Conservation (phyloP, 30 jellyfish, hydroid and myxozoan genomes). For the Cassiopea andromeda region DNA sequence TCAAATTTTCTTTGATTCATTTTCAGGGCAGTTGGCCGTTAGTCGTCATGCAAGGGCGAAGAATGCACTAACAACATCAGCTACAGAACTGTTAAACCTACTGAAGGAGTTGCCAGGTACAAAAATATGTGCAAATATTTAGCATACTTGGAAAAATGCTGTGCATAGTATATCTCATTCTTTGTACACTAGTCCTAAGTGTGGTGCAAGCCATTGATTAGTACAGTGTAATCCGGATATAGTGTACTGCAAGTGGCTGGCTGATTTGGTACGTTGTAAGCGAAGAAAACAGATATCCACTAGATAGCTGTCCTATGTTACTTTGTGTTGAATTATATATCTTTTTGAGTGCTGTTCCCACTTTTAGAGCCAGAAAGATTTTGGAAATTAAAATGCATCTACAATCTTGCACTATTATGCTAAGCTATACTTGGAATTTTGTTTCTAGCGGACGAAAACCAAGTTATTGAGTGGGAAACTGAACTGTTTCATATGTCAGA, state of each 20-base stretch:
- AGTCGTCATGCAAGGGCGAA: slow-evolving; percentile 25
- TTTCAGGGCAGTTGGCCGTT: slow-evolving; percentile 34
- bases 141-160: background rate
- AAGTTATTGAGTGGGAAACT: no score
- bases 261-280: background rate
- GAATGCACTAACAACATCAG: slow-evolving; percentile 29
- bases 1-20: background rate
- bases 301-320: background rate
- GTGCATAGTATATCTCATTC: background rate
- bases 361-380: no score
- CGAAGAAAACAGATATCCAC: background rate
- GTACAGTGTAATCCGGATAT: background rate
- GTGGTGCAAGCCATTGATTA: background rate
- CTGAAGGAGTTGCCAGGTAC: background rate
- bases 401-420: no score
- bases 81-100: slow-evolving; percentile 16
- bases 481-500: no score
- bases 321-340: background rate
- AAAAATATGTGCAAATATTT: background rate
- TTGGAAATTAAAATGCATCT: no score
- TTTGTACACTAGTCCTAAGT: background rate
- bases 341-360: no score
- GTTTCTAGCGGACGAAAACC: no score
- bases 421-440: no score
- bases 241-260: background rate